Conservation (phyloP, 2,888 invertebrate genomes). For the Callosobruchus maculatus region DNA sequence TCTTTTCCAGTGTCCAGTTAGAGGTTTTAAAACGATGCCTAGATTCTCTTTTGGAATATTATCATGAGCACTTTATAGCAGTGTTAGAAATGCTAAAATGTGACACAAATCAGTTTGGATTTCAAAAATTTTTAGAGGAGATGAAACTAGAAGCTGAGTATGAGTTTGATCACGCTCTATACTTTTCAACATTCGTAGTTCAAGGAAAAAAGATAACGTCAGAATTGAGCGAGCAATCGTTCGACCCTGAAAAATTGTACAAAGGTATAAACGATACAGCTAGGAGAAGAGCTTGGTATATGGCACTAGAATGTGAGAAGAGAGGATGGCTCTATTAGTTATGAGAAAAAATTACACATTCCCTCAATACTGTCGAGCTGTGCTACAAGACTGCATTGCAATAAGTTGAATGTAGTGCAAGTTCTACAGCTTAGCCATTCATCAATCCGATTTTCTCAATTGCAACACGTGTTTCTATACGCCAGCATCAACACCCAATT, state of each 20-base stretch:
- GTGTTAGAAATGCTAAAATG: constrained; percentile 37
- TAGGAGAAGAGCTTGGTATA: constrained; percentile 25
- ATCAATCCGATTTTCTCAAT: no score
- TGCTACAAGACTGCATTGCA: no score
- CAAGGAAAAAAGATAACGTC: constrained; percentile 14
- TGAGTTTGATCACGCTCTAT: constrained; percentile 46
- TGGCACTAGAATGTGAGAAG: constrained; percentile 24
- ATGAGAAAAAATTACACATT: background rate
- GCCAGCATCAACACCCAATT: no score
- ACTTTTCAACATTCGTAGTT: constrained; percentile 36
- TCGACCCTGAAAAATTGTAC: constrained; percentile 23
- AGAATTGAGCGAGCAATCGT: constrained; percentile 18
- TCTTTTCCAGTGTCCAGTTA: constrained; percentile 51
- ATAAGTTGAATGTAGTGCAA: no score
- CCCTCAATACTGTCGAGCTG: no score
- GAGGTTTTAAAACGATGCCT: constrained; percentile 44
- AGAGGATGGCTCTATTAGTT: constrained; percentile 25
- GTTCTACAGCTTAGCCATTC: no score
- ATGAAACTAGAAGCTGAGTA: constrained; percentile 38
- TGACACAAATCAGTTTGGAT: constrained; percentile 39
- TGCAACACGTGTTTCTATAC: no score
- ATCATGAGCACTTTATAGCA: constrained; percentile 49
- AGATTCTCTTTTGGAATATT: constrained; percentile 49
- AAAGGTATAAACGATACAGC: constrained; percentile 16
- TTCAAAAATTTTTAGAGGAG: constrained; percentile 43